Evolutionary conservation across 2,888 invertebrate species (phyloP).

Genomic region (Drosophila tripunctata): DNA sequence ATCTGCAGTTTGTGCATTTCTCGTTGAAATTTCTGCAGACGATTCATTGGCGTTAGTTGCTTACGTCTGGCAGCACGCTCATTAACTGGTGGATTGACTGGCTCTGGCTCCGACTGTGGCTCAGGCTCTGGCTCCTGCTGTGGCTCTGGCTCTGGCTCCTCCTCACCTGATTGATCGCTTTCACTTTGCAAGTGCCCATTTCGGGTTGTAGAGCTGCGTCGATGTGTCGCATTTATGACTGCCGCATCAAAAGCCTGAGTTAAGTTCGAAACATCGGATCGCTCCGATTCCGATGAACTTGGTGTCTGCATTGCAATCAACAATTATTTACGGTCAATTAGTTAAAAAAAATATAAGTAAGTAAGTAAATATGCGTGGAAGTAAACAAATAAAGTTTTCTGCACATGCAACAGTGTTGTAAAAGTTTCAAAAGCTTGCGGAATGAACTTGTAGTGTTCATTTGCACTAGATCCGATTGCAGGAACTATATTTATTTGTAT

Average conservation of each 20-base stretch:
- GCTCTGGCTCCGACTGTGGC: no score
- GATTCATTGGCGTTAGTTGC: neutral
- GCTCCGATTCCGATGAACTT: neutral
- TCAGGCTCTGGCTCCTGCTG: neutral
- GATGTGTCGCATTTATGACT: neutral
- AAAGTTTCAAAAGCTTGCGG: no score
- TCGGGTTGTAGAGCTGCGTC: neutral
- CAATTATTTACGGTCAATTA: neutral
- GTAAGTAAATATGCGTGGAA: no score
- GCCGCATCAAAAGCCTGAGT: neutral
- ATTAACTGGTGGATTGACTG: neutral
- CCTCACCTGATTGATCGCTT: neutral
- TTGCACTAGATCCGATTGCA: neutral
- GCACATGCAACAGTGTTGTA: neutral
- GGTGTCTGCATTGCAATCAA: neutral
- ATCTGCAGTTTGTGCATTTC: constrained; percentile 8
- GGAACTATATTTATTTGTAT: no score
- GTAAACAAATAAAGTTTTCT: neutral
- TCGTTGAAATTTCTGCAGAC: neutral
- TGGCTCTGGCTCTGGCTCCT: neutral
- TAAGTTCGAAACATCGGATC: neutral
- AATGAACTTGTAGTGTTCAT: neutral
- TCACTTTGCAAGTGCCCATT: neutral
- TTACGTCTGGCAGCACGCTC: constrained; percentile 11
- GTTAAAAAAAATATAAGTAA: no score